A percentile compares a stretch with the other conserved stretches of the same genome.
These are phyloP conservation scores for Harpalus rufipes DNA, from an alignment of 2,888 invertebrate genomes.

Conservation along the genomic window DNA sequence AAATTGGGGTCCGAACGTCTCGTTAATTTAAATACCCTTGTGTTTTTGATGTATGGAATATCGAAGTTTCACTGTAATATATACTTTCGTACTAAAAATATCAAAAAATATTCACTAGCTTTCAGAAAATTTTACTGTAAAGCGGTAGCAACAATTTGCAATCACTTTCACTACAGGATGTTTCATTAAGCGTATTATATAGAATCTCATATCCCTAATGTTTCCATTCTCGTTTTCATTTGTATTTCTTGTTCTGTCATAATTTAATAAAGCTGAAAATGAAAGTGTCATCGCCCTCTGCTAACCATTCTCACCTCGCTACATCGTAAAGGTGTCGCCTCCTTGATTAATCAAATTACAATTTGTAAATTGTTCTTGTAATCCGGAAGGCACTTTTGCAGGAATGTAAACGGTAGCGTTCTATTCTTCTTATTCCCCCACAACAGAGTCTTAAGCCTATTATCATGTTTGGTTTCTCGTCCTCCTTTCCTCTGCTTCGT, in stretches of 20 bases:
- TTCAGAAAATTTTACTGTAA: too few species aligned
- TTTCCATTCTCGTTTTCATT: conserved; percentile 34
- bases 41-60: too few species aligned
- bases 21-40: too few species aligned
- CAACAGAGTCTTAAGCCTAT: background rate
- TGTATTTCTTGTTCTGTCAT: conserved; percentile 28
- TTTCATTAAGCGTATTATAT: too few species aligned
- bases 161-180: too few species aligned
- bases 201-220: background rate
- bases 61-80: too few species aligned
- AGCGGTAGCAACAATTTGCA: too few species aligned
- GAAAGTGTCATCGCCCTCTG: conserved; percentile 42
- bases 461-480: background rate
- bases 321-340: conserved; percentile 9
- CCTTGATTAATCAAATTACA: conserved; percentile 47
- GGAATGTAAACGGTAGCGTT: conserved; percentile 9
- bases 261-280: conserved; percentile 56
- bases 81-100: too few species aligned
- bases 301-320: conserved; percentile 31
- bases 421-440: background rate
- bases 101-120: too few species aligned
- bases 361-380: conserved; percentile 55
- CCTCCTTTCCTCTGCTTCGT: background rate
- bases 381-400: conserved; percentile 15
- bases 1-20: too few species aligned